Percentiles rank a stretch among this genome's conserved stretches.
These are phyloP conservation scores for Harpagus bidentatus DNA, from an alignment of 2,113 vertebrate genomes.

Conservation along the genomic window DNA sequence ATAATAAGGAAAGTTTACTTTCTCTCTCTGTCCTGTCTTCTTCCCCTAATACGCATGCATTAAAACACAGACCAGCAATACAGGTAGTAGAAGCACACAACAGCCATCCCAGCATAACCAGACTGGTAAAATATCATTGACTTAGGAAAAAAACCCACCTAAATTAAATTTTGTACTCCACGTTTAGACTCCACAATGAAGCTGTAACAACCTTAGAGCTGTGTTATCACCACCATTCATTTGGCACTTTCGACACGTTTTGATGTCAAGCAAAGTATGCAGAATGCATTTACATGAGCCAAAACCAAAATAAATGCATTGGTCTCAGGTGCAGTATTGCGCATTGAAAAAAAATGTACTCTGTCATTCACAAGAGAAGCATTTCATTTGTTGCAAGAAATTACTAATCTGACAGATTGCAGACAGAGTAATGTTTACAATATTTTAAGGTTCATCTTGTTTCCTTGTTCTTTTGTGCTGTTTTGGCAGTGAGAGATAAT, in stretches of 20 bases:
- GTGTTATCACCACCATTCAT: neutral
- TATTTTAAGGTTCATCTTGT: constrained; percentile 5
- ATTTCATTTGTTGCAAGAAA: constrained; percentile 36
- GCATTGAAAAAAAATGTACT: neutral
- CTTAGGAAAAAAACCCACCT: fast-evolving
- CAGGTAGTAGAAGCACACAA: neutral
- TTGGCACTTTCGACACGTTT: neutral
- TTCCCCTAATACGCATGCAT: neutral
- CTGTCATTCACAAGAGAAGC: neutral
- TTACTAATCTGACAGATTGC: constrained; percentile 15
- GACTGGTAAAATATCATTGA: neutral
- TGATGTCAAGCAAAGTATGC: neutral
- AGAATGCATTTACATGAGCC: neutral
- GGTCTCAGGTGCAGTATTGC: neutral
- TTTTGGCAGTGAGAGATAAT: neutral
- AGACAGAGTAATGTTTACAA: neutral
- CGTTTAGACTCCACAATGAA: neutral
- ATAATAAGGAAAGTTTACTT: neutral
- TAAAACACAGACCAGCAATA: neutral
- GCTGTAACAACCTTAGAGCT: neutral
- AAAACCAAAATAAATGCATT: constrained; percentile 1
- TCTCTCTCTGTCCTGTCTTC: neutral
- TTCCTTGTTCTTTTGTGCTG: neutral
- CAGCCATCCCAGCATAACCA: neutral
- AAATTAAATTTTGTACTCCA: neutral